These are phyloP conservation scores for Meleagris gallopavo DNA, from an alignment of 2,113 vertebrate genomes.

Conservation along the genomic window DNA sequence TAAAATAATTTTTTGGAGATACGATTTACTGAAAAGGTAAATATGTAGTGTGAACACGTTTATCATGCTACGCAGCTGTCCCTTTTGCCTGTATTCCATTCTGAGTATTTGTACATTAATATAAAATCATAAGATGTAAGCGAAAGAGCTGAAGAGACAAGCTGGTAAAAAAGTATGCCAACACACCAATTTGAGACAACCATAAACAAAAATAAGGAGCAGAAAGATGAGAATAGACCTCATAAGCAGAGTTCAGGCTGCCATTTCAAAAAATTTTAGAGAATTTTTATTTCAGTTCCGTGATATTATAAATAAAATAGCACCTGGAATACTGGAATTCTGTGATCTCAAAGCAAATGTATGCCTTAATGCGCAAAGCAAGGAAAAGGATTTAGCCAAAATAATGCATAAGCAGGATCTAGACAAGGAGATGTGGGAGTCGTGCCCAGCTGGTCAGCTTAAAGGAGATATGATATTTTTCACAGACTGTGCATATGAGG, in stretches of 20 bases:
- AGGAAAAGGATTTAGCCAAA: not conserved
- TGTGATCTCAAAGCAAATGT: not conserved
- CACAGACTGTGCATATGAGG: not conserved
- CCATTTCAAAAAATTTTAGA: not conserved
- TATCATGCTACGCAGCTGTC: not conserved
- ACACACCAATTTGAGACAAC: fast-evolving
- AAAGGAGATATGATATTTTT: not conserved
- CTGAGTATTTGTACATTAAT: not conserved
- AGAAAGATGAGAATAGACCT: not conserved
- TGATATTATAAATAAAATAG: not conserved
- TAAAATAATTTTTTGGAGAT: not conserved
- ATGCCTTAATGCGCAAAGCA: not conserved
- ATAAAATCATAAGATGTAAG: not conserved
- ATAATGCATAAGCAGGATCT: not conserved
- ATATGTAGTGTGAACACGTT: not conserved
- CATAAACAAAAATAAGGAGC: not conserved
- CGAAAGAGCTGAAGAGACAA: not conserved
- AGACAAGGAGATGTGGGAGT: not conserved
- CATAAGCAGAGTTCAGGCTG: not conserved
- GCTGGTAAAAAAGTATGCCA: not conserved
- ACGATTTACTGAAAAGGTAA: not conserved
- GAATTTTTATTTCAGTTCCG: not conserved
- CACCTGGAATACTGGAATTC: not conserved
- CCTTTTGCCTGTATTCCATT: not conserved
- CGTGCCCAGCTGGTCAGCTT: not conserved